phyloP scores from a whole-genome alignment of 2,797 vertebrate genomes.

The Onychomys leucogaster region DNA sequence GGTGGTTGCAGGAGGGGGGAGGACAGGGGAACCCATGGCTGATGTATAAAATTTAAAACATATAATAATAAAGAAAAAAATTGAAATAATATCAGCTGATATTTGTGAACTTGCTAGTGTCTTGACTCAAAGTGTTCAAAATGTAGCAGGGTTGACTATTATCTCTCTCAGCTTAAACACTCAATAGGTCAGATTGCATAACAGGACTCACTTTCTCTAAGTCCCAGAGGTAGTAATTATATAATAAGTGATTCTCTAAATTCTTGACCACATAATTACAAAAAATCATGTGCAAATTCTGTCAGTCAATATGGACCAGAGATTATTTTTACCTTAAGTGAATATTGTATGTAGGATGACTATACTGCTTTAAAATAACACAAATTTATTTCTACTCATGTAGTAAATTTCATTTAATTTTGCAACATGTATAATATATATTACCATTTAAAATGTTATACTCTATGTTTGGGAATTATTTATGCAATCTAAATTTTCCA shows the following conservation, averaged over 20 bases:
- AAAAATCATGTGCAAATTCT: constrained; percentile 18
- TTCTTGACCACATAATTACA: constrained; percentile 30
- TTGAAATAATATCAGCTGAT: not conserved
- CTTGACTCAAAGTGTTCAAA: constrained; percentile 45
- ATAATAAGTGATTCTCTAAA: constrained; percentile 11
- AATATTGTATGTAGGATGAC: constrained; percentile 6
- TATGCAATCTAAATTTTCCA: constrained; percentile 34
- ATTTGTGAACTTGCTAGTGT: constrained; percentile 13
- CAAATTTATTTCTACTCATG: constrained; percentile 30
- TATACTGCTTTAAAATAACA: constrained; percentile 59
- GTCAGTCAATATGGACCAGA: not conserved
- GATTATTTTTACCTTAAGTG: constrained; percentile 35
- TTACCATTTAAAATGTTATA: constrained; percentile 55
- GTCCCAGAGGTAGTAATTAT: constrained; percentile 14
- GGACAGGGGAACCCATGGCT: too few relatives aligned
- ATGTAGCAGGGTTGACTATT: not conserved
- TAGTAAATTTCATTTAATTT: constrained; percentile 55
- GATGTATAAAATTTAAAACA: too few relatives aligned
- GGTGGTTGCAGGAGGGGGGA: too few relatives aligned
- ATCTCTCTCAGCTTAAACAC: not conserved
- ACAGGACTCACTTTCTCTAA: not conserved
- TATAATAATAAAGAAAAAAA: too few relatives aligned
- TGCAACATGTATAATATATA: constrained; percentile 32
- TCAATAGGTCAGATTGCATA: not conserved
- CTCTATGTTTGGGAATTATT: constrained; percentile 14